A percentile compares a stretch with the other conserved stretches of the same genome.
These are phyloP conservation scores for Timema cristinae DNA, from an alignment of 2,888 invertebrate genomes.

Conservation along the genomic window DNA sequence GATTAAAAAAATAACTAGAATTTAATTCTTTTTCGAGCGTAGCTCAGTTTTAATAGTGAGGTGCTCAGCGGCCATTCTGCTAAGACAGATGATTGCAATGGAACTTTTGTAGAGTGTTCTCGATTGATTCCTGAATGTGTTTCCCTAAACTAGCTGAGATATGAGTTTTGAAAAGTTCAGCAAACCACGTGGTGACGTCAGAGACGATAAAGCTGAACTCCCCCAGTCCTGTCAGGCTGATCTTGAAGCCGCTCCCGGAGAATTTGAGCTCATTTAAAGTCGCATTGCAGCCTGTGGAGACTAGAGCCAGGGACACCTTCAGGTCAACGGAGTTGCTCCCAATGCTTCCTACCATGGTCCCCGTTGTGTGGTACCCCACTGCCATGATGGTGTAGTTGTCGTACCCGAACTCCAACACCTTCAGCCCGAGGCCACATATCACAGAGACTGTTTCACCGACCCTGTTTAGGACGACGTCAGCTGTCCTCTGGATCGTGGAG, in stretches of 20 bases:
- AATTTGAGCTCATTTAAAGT: background rate
- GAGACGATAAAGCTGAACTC: background rate
- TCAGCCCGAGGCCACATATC: conserved; percentile 14
- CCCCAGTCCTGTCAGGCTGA: background rate
- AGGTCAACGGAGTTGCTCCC: background rate
- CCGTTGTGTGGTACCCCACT: conserved; percentile 5
- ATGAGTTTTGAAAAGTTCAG: background rate
- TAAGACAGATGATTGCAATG: background rate
- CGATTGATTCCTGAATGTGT: background rate
- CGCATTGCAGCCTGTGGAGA: background rate
- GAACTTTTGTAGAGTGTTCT: background rate
- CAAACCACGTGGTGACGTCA: background rate
- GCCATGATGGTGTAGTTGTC: conserved; percentile 15
- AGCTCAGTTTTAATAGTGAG: background rate
- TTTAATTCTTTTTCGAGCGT: too few species aligned
- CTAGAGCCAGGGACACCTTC: background rate
- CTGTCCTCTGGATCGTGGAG: background rate
- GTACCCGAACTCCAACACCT: conserved; percentile 14
- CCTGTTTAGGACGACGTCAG: background rate
- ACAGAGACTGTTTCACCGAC: background rate
- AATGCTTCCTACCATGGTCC: conserved; percentile 8
- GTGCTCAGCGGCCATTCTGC: background rate
- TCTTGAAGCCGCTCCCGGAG: background rate
- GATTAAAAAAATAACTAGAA: too few species aligned
- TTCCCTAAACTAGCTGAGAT: background rate